Evolutionary conservation across 2,888 invertebrate species (phyloP).

Genomic region (Pyrgus malvae): DNA sequence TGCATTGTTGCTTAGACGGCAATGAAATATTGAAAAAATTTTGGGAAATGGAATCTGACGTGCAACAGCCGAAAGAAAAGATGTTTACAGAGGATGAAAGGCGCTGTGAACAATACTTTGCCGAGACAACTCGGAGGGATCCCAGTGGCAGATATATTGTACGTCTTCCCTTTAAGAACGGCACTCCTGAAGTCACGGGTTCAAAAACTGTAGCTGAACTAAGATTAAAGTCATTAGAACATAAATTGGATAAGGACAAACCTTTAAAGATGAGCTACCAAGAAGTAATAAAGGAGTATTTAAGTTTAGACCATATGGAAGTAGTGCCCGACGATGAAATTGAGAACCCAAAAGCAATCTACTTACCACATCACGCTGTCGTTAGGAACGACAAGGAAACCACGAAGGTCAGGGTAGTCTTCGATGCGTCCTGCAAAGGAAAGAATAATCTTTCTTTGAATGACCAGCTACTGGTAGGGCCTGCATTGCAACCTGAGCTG

Average conservation of each 20-base stretch:
- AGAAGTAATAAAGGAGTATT: background rate
- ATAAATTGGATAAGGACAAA: background rate
- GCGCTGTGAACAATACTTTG: constrained; percentile 3
- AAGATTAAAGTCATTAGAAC: constrained; percentile 2
- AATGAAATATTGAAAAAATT: constrained; percentile 1
- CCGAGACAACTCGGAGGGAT: constrained; percentile 6
- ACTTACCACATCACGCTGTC: background rate
- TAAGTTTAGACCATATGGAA: background rate
- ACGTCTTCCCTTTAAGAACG: constrained; percentile 9
- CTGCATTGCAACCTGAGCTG: constrained; percentile 38
- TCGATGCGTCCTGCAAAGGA: constrained; percentile 24
- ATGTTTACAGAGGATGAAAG: constrained; percentile 5
- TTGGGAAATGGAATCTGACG: background rate
- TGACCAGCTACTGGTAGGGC: constrained; percentile 35
- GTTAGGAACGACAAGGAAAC: background rate
- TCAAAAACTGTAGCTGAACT: background rate
- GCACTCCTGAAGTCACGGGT: background rate
- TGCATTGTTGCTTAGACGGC: constrained; percentile 9
- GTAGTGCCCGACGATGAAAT: background rate
- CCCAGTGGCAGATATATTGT: background rate
- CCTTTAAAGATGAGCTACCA: background rate
- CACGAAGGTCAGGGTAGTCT: background rate
- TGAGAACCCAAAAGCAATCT: background rate
- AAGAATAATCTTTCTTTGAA: constrained; percentile 34
- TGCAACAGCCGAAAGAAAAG: background rate